These are phyloP conservation scores for Pitta sordida DNA, from an alignment of 2,113 vertebrate genomes.

Conservation along the genomic window DNA sequence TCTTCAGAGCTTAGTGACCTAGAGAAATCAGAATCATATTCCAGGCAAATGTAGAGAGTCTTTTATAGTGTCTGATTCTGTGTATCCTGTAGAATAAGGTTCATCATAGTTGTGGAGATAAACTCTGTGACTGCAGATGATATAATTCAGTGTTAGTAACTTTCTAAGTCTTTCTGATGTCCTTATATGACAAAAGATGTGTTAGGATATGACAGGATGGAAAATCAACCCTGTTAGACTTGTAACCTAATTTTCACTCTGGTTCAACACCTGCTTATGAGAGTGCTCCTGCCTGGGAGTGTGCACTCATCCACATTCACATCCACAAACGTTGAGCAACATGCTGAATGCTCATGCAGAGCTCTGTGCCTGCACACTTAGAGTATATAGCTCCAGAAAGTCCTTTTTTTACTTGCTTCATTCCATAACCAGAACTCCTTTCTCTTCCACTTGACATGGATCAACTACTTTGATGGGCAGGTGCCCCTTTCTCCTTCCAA, in stretches of 20 bases:
- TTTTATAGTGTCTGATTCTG: background rate
- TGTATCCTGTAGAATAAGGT: background rate
- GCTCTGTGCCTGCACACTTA: background rate
- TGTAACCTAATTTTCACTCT: background rate
- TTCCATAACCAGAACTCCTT: background rate
- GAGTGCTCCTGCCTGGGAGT: background rate
- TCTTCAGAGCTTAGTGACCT: background rate
- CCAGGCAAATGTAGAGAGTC: background rate
- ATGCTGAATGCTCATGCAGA: background rate
- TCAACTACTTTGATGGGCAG: background rate
- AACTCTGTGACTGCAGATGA: background rate
- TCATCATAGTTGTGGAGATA: background rate
- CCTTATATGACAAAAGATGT: background rate
- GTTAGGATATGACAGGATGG: background rate
- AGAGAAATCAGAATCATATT: background rate
- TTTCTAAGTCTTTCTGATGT: background rate
- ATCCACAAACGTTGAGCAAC: background rate
- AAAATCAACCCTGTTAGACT: background rate
- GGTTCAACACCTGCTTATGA: background rate
- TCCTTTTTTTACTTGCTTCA: background rate
- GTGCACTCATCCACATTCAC: background rate
- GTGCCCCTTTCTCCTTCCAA: background rate
- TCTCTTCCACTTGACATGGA: background rate
- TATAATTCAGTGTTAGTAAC: background rate
- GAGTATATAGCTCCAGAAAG: background rate